A percentile compares a stretch with the other conserved stretches of the same genome.
phyloP scores from a whole-genome alignment of 2,888 invertebrate species.

The Magallana nippona region DNA sequence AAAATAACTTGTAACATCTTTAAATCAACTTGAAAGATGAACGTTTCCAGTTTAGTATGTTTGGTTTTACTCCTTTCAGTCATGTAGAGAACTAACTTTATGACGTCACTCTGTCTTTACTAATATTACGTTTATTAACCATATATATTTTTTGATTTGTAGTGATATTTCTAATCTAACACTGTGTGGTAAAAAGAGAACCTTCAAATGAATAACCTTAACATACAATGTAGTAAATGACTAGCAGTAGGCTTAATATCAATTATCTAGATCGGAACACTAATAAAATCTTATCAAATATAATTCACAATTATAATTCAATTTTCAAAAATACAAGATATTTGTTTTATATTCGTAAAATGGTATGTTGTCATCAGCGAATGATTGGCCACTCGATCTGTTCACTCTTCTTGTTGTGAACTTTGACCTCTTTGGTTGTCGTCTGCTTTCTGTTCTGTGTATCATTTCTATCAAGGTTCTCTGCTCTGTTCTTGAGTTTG shows the following conservation, averaged over 20 bases:
- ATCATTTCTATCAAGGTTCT: not conserved
- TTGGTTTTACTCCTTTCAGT: not conserved
- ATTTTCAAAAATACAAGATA: not conserved
- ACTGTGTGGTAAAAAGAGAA: too few species aligned
- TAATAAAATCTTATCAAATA: too few species aligned
- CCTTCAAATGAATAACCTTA: too few species aligned
- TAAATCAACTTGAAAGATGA: not conserved
- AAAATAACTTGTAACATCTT: not conserved
- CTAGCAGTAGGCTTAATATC: too few species aligned
- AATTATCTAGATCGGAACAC: too few species aligned
- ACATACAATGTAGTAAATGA: too few species aligned
- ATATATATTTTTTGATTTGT: too few species aligned
- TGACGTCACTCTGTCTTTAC: not conserved
- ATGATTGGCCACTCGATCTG: too few species aligned
- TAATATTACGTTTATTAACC: too few species aligned
- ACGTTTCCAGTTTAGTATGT: not conserved
- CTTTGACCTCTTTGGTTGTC: not conserved
- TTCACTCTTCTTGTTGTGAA: not conserved
- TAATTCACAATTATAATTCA: too few species aligned
- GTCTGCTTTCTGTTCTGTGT: not conserved
- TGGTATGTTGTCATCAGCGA: conserved; percentile 19
- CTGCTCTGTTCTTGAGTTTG: not conserved
- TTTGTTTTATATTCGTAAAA: not conserved
- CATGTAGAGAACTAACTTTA: not conserved
- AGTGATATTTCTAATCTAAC: too few species aligned